phyloP scores from a whole-genome alignment of 2,888 invertebrate species.

The Diarsia brunnea region DNA sequence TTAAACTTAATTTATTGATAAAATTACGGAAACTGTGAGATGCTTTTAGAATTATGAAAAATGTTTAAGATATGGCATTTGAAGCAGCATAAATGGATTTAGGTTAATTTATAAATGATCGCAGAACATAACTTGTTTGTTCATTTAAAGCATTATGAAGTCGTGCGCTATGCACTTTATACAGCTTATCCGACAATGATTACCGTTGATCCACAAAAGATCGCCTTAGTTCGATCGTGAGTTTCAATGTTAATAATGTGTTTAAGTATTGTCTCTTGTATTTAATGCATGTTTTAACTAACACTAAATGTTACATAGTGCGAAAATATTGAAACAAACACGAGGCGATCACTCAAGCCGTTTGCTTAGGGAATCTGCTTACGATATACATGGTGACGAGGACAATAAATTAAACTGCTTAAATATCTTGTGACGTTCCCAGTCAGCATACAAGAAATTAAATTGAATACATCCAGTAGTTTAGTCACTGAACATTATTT shows the following conservation, averaged over 20 bases:
- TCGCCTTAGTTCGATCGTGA: background rate
- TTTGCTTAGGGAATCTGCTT: background rate
- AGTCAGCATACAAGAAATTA: too few species aligned
- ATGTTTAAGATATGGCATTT: background rate
- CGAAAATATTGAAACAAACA: background rate
- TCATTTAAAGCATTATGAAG: background rate
- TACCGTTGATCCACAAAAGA: background rate
- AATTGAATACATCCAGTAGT: too few species aligned
- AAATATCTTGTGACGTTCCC: too few species aligned
- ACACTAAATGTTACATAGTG: background rate
- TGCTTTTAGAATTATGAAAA: slow-evolving; percentile 11
- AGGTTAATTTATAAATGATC: slow-evolving; percentile 8
- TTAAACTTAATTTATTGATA: slow-evolving; percentile 27
- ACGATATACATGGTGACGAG: too few species aligned
- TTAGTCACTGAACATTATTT: too few species aligned
- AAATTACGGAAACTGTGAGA: slow-evolving; percentile 27
- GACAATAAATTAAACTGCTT: too few species aligned
- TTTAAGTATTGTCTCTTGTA: background rate
- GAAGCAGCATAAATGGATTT: slow-evolving; percentile 14
- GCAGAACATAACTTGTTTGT: slow-evolving; percentile 6
- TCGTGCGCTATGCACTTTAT: background rate
- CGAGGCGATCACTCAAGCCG: background rate
- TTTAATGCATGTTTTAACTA: background rate
- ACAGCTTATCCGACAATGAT: background rate
- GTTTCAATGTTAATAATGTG: background rate